Conservation (phyloP, 1,140 invertebrate genomes). For the Eriosoma lanigerum region DNA sequence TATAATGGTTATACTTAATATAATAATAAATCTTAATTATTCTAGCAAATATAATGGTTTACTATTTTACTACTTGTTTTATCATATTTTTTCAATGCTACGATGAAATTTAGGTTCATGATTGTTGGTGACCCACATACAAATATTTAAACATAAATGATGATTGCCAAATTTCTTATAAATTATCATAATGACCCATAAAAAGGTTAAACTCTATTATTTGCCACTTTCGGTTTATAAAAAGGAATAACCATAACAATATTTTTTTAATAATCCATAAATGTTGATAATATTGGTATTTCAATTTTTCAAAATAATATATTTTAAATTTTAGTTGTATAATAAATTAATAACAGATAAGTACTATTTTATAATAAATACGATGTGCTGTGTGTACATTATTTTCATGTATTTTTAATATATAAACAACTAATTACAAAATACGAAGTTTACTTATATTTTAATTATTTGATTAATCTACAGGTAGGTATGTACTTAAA, state of each 20-base stretch:
- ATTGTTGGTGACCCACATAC: slow-evolving; percentile 21
- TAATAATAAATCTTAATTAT: no score
- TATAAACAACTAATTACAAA: no score
- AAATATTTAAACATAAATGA: slow-evolving; percentile 14
- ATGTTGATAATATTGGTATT: no score
- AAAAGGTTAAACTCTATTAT: slow-evolving; percentile 1
- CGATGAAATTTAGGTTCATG: not conserved
- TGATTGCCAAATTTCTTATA: slow-evolving; percentile 34
- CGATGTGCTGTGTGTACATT: no score
- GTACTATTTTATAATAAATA: not conserved
- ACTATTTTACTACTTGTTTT: not conserved
- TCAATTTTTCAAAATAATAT: not conserved
- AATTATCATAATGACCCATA: not conserved
- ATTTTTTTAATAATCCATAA: not conserved
- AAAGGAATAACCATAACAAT: not conserved
- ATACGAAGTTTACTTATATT: no score
- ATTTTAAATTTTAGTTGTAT: not conserved
- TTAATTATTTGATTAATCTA: no score
- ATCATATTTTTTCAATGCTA: not conserved
- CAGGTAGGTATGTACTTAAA: no score
- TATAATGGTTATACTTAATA: no score
- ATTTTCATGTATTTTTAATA: no score
- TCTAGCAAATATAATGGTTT: not conserved
- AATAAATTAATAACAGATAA: no score
- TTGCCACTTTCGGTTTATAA: not conserved